Evolutionary conservation across 2,797 vertebrate genomes (phyloP).

Genomic region (Circus cinereus): DNA sequence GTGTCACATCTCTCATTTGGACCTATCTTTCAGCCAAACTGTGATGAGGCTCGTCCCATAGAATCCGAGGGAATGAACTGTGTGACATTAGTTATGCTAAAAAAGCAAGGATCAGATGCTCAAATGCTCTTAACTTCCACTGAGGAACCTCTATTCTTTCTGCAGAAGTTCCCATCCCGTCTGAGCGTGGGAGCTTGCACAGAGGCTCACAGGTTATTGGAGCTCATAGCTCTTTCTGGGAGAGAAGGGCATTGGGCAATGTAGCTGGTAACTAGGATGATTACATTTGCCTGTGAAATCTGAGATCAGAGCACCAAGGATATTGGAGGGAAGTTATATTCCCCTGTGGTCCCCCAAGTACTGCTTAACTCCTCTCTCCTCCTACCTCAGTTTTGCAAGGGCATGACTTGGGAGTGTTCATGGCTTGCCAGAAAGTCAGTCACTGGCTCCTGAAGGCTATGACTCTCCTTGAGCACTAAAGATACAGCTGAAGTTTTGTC

Average conservation of each 20-base stretch:
- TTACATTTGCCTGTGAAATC: neutral
- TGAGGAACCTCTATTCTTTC: neutral
- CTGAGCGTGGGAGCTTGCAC: neutral
- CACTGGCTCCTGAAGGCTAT: neutral
- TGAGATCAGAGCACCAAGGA: neutral
- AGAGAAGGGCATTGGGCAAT: neutral
- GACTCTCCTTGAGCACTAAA: neutral
- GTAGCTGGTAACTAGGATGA: neutral
- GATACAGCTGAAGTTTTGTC: neutral
- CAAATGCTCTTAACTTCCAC: neutral
- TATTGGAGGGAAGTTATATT: neutral
- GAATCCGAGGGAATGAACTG: neutral
- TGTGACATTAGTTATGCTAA: neutral
- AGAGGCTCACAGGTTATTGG: neutral
- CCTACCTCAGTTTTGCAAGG: neutral
- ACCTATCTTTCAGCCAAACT: neutral
- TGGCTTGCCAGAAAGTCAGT: neutral
- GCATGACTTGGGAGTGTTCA: neutral
- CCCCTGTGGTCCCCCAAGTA: neutral
- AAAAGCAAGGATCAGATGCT: neutral
- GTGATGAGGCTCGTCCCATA: neutral
- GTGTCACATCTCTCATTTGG: neutral
- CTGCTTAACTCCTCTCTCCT: neutral
- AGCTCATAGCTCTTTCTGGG: neutral
- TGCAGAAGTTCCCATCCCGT: neutral